Base-by-base conservation (phyloP, 2,113 vertebrate genomes). In the Lipophrys pholis region DNA sequence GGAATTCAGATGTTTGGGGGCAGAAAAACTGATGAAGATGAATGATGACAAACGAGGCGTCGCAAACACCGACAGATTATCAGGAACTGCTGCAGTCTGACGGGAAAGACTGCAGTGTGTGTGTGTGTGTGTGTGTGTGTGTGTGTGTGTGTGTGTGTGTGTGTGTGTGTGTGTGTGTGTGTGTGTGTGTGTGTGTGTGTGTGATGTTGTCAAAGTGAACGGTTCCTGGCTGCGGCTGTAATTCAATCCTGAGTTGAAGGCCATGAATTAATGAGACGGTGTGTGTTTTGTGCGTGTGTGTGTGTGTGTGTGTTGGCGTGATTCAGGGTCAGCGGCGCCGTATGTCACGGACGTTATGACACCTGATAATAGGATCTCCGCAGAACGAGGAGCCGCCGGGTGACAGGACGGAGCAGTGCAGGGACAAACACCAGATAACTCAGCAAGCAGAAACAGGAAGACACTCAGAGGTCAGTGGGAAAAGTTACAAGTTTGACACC, bases 231-330 rank as follows among this genome's bases (percentile, higher is more conserved):
- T 0, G 7, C n/a, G 17, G 60, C 55, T 61, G 90, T 90, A 87
- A 91, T 82, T 88, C 73, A 82, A 89, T 86, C 87, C 74, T 50
- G 52, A 42, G 68, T 62, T 76, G 79, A 90, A 91, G 77, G 82
- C 83, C 82, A 90, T 91, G 79, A 92, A 91, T 91, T 86, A 91
- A 87, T 88, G 67, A 90, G 71, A 72, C 71, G 1, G 21, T 5
- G 57, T 36, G 80, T 17, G 68, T 73, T 21, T 56, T 59, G 79
- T 65, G 61, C 73, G 76, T 75, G 70, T 72, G 73, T 67, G 65
- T 58, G 62, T 49, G 69, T 66, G 57, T 58, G 56, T 68, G 64
- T 57, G 66, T n/a, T 49, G 57, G 81, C 69, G 69, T 80, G 72
- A 30, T 30, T 75, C 81, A 80, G 86, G 77, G 86, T 85, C 79